Base-by-base conservation (phyloP, 2,113 vertebrate genomes). In the Dasyornis broadbenti region DNA sequence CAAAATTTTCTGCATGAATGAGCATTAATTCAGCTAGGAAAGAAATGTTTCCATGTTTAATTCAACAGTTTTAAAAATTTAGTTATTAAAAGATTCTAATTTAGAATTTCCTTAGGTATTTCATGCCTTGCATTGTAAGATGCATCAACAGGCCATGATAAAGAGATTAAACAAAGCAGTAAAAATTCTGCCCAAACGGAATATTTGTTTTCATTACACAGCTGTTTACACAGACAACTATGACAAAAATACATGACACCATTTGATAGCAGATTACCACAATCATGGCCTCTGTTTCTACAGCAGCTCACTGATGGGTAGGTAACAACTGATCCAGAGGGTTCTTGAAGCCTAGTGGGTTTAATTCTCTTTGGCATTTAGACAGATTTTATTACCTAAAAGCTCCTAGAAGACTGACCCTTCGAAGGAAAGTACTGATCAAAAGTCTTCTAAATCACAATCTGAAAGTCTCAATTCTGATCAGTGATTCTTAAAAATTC, bases 1-100 rank as follows among this genome's bases (percentile, higher is more conserved):
- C 87, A 88, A 69, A 85, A 84, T 92, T 96, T 96, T 94, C 76
- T 97, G 64, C 90, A 56, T 24, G 47, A 94, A 63, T 94, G 92
- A 95, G 40, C 78, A 92, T 94, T 97, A 95, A 91, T 86, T 96
- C 94, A 86, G 71, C 40, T 75, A 71, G 66, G 86, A 90, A 96
- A 95, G 45, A 92, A 91, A 82, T 27, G 80, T 69, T 90, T 50
- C 52, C 50, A 95, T 95, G 96, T 94, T 98, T 95, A 96, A 98
- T 96, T 97, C 89, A 96, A 91, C 49, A 94, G 84, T 72, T 96
- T 90, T 15, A 76, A 96, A 95, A 90, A 72, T 94, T 87, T 85
- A 85, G 56, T 81, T 84, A 93, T 95, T 88, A 87, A 64, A 92
- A 93, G 3, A 89, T 71, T 85, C 42, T 79, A 77, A 78, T 95